Base-by-base conservation (phyloP, 2,888 invertebrate genomes). In the Apotomis betuletana region DNA sequence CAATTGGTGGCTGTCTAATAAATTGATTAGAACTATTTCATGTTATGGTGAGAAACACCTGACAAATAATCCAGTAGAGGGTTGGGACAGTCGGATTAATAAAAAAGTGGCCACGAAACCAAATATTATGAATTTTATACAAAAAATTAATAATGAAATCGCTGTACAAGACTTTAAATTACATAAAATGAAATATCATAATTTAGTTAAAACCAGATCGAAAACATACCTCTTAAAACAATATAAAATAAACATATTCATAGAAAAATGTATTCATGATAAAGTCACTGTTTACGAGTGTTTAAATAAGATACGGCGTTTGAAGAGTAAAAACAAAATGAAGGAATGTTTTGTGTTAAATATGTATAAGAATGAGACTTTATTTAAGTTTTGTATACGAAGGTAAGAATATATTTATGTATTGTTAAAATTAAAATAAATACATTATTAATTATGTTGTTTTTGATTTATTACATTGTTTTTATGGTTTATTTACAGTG, bases 221-320 rank as follows among this genome's bases (percentile, higher is more conserved):
- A 54, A 15, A 54, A 54, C 54, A 54, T 54, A 15, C 5, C 54
- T 54, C 15, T 54, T n/a, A 54, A 54, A 54, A 54, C 54, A 54
- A 54, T 27, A 54, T 54, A 54, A 54, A 54, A 54, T 54, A 15
- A 54, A 54, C 54, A 54, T 54, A 54, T 15, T 54, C 15, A 15
- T 54, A 54, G 15, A 15, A 54, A 54, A 13, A 27, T 15, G 54
- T 54, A 54, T 54, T 54, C n/a, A 54, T 54, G 54, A 54, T 54
- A 54, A 54, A 54, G 54, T 54, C 54, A 54, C 54, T 54, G 54
- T 15, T 54, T 54, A 54, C 54, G 54, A 54, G 54, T 54, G 54
- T 54, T 54, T 54, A 54, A 54, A 54, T 54, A 54, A 54, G 54
- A 54, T 54, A 54, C 54, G 15, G 15, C 54, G 54, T 54, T 54